A percentile compares a stretch with the other conserved stretches of the same genome.
phyloP scores from a whole-genome alignment of 2,797 vertebrate species.

The Muraenolepis orangiensis region DNA sequence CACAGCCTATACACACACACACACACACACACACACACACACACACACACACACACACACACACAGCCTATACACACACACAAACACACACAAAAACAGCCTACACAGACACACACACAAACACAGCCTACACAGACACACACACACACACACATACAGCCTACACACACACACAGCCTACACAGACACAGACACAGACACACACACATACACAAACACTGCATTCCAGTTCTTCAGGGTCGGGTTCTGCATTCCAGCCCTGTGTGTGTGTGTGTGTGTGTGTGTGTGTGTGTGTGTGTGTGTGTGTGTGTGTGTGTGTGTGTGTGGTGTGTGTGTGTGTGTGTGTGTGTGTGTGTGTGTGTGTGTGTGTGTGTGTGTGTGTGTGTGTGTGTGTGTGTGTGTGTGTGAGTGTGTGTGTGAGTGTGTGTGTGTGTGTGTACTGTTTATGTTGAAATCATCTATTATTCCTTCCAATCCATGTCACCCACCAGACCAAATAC shows the following conservation, averaged over 20 bases:
- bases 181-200: conserved; percentile 16
- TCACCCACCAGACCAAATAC: too few species aligned
- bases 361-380: conserved; percentile 11
- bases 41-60: conserved; percentile 15
- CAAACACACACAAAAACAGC: neutral
- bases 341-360: conserved; percentile 25
- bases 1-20: neutral
- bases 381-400: neutral
- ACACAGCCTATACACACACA: too few species aligned
- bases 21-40: neutral
- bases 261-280: neutral
- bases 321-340: neutral
- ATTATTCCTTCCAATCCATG: too few species aligned
- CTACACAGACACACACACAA: conserved; percentile 19
- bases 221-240: neutral
- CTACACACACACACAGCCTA: too few species aligned
- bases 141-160: neutral
- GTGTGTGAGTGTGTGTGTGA: too few species aligned
- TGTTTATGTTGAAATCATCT: too few species aligned
- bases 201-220: neutral
- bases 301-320: neutral
- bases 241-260: neutral
- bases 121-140: too few species aligned
- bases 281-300: neutral
- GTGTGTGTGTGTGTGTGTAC: too few species aligned